phyloP scores from a whole-genome alignment of 2,113 vertebrate species.

The Odontophorus gujanensis region DNA sequence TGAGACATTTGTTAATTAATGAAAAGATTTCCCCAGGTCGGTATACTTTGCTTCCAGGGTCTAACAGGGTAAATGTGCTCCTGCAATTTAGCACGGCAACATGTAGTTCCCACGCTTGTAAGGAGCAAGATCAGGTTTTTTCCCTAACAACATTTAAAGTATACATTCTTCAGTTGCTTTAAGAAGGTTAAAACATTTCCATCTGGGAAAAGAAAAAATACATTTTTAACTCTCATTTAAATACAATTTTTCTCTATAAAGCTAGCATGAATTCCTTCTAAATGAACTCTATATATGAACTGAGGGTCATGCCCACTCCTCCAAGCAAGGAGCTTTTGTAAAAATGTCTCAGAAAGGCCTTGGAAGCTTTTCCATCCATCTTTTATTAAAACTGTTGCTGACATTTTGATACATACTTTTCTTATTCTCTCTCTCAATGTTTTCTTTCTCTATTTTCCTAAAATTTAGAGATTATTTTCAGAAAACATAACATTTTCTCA shows the following conservation, averaged over 20 bases:
- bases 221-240: neutral
- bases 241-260: neutral
- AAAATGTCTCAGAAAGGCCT: neutral
- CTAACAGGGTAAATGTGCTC: neutral
- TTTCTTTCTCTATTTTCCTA: neutral
- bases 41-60: neutral
- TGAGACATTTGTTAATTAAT: neutral
- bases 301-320: neutral
- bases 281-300: neutral
- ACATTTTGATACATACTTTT: neutral
- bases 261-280: neutral
- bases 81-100: accelerated
- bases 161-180: accelerated
- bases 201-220: neutral
- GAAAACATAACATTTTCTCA: neutral
- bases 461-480: neutral
- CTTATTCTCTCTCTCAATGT: neutral
- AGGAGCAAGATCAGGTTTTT: accelerated
- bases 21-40: neutral
- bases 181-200: neutral
- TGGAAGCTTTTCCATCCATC: neutral
- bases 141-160: neutral
- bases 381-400: neutral
- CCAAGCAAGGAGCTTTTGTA: neutral
- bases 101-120: accelerated